Base-by-base conservation (phyloP, 2,113 vertebrate species). In the Pomatorhinus ruficollis region DNA sequence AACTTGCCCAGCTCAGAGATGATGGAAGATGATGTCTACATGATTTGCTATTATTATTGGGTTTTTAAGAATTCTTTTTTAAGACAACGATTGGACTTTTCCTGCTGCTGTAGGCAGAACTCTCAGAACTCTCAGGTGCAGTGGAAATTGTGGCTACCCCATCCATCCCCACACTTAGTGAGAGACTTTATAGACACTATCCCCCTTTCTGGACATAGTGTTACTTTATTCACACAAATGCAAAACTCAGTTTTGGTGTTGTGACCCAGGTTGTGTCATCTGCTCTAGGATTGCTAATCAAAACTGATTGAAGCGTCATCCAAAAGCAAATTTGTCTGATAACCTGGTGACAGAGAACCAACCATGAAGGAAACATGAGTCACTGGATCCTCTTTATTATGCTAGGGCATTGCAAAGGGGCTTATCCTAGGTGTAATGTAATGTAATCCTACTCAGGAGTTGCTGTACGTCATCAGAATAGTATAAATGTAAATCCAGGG, bases 121-220 rank as follows among this genome's bases (percentile, higher is more conserved):
- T 59, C 19, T 66, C 25, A 57, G 21, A 91, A 68, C 12, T 45
- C 28, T 5, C 22, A 40, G 23, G 20, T 0, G 0, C 8, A 4
- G n/a, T 66, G n/a, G 39, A 71, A 66, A 80, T 45, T 30, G 7
- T 39, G 80, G 25, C 22, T 40, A 33, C 3, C 9, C 12, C 15
- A n/a, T 39, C 12, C 18, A 35, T 35, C 35, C 63, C 47, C 2
- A 3, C 10, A 20, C 25, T 44, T 52, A 39, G 6, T 6, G 12
- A 28, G 31, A 59, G 13, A 33, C 47, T 57, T 5, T 42, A 11
- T 61, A 24, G 0, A 1, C 5, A 11, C 15, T 14, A 10, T 53
- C 12, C 6, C 5, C 14, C 14, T 3, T 12, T 59, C 63, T 76
- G 19, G 11, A 11, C 20, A 25, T 28, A 25, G 4, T 45, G 9